A percentile compares a stretch with the other conserved stretches of the same genome.
These are phyloP conservation scores for Centropyge bicolor DNA, from an alignment of 2,797 vertebrate genomes.

Conservation along the genomic window DNA sequence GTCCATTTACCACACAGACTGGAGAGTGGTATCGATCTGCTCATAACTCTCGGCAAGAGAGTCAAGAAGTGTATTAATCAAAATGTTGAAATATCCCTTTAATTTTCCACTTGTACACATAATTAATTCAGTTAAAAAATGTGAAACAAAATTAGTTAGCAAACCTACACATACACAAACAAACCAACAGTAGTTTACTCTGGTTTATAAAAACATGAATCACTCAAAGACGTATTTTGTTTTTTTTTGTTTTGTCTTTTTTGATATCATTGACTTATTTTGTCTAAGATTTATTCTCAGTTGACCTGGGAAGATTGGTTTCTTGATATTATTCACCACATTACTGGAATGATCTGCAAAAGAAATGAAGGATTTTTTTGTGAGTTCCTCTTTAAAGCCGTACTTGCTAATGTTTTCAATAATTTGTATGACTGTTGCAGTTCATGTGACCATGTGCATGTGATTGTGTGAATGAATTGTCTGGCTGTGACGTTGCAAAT, in stretches of 20 bases:
- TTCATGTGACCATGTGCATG: background rate
- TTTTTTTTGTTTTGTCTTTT: too few relatives aligned
- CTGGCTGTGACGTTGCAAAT: background rate
- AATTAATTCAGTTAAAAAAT: background rate
- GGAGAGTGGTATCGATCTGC: too few relatives aligned
- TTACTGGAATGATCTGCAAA: background rate
- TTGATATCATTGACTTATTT: background rate
- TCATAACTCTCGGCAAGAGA: too few relatives aligned
- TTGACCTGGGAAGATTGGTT: background rate
- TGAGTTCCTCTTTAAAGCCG: background rate
- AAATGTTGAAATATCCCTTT: too few relatives aligned
- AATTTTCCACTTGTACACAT: background rate
- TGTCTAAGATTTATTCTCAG: background rate
- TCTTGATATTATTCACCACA: background rate
- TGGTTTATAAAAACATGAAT: too few relatives aligned
- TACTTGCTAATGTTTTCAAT: too few relatives aligned
- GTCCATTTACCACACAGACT: too few relatives aligned
- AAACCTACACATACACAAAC: too few relatives aligned
- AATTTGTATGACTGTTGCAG: background rate
- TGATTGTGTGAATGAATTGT: background rate
- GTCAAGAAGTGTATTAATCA: too few relatives aligned
- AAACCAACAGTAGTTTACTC: background rate
- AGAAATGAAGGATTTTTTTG: too few relatives aligned
- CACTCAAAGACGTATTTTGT: too few relatives aligned
- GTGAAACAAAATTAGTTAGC: background rate